Evolutionary conservation across 2,888 invertebrate genomes (phyloP).

Genomic region (Dasysyrphus tricinctus): DNA sequence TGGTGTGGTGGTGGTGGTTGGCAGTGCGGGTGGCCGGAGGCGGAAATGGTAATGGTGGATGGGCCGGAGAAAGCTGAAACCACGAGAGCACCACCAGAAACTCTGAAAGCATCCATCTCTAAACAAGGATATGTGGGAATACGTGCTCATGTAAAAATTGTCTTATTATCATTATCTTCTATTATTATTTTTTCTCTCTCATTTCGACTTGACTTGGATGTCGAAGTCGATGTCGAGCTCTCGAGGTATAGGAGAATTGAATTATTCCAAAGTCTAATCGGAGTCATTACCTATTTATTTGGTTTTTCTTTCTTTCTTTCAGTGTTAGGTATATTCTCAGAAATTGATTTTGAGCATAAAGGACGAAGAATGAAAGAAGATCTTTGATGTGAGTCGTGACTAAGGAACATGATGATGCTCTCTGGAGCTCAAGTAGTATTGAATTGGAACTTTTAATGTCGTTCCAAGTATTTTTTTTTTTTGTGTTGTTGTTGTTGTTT

Average conservation of each 20-base stretch:
- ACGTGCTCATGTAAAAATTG: constrained; percentile 75
- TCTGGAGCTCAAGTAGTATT: neutral
- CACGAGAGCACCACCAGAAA: constrained; percentile 51
- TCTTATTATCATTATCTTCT: constrained; percentile 74
- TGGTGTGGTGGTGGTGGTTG: neutral
- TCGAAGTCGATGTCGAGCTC: no score
- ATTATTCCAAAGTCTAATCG: constrained; percentile 73
- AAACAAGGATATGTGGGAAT: constrained; percentile 59
- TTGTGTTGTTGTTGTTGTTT: neutral
- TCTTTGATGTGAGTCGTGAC: constrained; percentile 64
- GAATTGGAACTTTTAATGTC: neutral
- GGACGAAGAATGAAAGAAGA: constrained; percentile 5
- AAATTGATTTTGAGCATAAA: constrained; percentile 58
- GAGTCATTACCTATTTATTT: constrained; percentile 50
- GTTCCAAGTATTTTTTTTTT: neutral
- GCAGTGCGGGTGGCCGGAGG: neutral
- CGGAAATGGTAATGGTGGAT: neutral
- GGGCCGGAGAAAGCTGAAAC: constrained; percentile 13
- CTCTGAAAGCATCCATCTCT: constrained; percentile 70
- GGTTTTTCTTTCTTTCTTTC: constrained; percentile 2
- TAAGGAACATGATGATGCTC: neutral
- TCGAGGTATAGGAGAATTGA: constrained; percentile 55
- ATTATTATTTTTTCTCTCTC: constrained; percentile 57
- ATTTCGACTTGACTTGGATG: constrained; percentile 28
- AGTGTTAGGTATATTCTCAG: neutral